Conservation (phyloP, 2,113 vertebrate species). For the Rhagologus leucostigma region DNA sequence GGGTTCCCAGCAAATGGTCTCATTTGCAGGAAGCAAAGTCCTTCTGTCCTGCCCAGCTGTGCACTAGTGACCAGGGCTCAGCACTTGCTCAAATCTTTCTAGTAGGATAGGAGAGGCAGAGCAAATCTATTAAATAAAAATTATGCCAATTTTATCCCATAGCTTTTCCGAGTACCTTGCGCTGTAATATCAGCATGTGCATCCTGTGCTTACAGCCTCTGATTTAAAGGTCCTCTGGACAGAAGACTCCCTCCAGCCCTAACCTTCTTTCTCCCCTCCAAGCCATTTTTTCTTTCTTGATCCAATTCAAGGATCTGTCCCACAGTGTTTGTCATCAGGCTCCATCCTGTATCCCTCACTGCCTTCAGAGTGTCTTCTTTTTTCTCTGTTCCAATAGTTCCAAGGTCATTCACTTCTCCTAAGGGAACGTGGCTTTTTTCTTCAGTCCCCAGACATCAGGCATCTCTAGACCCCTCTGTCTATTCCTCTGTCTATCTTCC, state of each 20-base stretch:
- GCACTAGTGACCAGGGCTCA: background rate
- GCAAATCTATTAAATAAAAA: background rate
- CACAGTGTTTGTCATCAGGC: background rate
- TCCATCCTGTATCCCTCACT: background rate
- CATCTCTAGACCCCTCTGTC: constrained; percentile 30
- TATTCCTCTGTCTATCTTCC: constrained; percentile 44
- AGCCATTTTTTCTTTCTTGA: background rate
- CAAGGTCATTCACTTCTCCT: constrained; percentile 34
- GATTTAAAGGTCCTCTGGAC: background rate
- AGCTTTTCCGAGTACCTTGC: background rate
- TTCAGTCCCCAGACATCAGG: constrained; percentile 37
- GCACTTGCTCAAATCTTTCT: background rate
- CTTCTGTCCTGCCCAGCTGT: background rate
- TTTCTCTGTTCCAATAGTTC: background rate
- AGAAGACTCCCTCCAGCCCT: background rate
- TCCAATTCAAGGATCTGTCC: background rate
- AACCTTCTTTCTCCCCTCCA: background rate
- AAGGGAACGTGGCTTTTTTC: constrained; percentile 40
- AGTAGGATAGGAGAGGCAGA: background rate
- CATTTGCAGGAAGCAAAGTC: background rate
- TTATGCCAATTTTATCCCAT: background rate
- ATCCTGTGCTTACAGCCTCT: background rate
- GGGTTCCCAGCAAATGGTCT: background rate
- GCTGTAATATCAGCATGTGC: background rate
- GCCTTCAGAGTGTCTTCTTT: constrained; percentile 51